A percentile compares a stretch with the other conserved stretches of the same genome.
Evolutionary conservation across 1,140 invertebrate species (phyloP).

Genomic region (Zaprionus gabonicus): DNA sequence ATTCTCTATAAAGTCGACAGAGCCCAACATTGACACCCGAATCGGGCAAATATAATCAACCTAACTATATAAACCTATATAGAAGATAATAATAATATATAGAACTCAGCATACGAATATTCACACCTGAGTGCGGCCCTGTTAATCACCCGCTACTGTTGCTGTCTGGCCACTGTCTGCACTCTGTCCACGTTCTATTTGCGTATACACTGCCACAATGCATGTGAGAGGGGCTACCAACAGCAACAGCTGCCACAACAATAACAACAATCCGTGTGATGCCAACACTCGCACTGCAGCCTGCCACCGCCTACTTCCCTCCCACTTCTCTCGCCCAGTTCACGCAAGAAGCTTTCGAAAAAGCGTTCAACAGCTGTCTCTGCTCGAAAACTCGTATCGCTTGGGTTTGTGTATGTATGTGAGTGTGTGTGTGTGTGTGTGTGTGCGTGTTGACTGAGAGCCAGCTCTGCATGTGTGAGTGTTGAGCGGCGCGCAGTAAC

Average conservation of each 20-base stretch:
- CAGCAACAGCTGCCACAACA: constrained; percentile 16
- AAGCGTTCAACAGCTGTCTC: constrained; percentile 77
- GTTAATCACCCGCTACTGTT: constrained; percentile 45
- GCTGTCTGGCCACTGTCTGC: constrained; percentile 72
- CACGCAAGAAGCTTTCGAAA: constrained; percentile 60
- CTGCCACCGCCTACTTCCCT: constrained; percentile 4
- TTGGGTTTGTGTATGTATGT: constrained; percentile 28
- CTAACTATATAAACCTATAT: background rate
- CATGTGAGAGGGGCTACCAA: constrained; percentile 20
- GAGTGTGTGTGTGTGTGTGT: constrained; percentile 5
- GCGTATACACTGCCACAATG: constrained; percentile 27
- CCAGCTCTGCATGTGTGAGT: constrained; percentile 38
- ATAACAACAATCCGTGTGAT: constrained; percentile 12
- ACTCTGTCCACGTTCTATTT: constrained; percentile 63
- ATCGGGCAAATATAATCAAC: background rate
- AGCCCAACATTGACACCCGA: background rate
- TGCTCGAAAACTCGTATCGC: constrained; percentile 45
- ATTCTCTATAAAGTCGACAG: too few relatives aligned
- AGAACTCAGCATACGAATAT: too few relatives aligned
- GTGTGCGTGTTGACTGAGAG: constrained; percentile 44
- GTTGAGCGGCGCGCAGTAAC: constrained; percentile 48
- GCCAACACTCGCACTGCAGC: background rate
- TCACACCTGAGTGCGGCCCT: constrained; percentile 3
- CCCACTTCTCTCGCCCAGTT: constrained; percentile 16
- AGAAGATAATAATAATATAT: background rate